Conservation (phyloP, 35 echinoderm and acorn worm species). For the Ophiothrix spiculata region DNA sequence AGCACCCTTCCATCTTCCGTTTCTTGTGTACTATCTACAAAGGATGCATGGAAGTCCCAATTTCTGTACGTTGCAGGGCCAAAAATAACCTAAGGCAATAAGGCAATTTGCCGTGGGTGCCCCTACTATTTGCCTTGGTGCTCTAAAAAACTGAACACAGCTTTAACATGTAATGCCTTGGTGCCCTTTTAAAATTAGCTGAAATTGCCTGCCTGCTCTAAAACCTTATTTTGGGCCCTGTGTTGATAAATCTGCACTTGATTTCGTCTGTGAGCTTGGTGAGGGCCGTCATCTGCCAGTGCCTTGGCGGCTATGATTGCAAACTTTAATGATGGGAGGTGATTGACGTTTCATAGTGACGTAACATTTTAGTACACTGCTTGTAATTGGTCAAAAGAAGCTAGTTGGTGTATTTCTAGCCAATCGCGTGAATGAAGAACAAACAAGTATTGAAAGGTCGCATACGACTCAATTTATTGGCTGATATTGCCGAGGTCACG, state of each 20-base stretch:
- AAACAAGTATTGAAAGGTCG: neutral
- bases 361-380: neutral
- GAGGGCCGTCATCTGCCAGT: neutral
- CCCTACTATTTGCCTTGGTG: no score
- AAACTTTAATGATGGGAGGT: neutral
- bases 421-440: neutral
- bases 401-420: neutral
- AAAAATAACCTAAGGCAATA: no score
- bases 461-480: neutral
- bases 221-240: no score
- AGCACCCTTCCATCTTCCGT: slow-evolving; percentile 8
- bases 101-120: no score
- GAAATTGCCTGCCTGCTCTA: no score
- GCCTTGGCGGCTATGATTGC: neutral
- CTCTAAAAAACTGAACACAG: no score
- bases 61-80: neutral
- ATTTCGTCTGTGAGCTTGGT: neutral
- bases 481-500: neutral
- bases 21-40: neutral
- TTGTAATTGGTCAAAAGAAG: neutral
- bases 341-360: neutral
- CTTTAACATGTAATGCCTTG: no score
- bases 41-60: neutral
- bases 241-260: no score
- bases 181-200: no score